These are phyloP conservation scores for Lampris megalopsis DNA, from an alignment of 2,113 vertebrate species.

Conservation along the genomic window DNA sequence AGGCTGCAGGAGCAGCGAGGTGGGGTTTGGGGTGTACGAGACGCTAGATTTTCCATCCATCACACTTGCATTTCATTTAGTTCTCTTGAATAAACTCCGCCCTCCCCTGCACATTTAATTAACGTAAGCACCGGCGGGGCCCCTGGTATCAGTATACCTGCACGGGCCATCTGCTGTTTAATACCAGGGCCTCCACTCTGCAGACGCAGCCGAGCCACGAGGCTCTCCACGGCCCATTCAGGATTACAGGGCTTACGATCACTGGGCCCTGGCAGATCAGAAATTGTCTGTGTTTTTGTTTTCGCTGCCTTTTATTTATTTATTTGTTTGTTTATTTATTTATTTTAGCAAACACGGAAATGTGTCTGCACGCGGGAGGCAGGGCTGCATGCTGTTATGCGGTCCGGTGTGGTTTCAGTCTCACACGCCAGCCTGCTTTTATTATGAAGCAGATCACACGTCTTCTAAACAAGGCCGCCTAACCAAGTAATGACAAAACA, in stretches of 20 bases:
- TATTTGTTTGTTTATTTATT: conserved; percentile 40
- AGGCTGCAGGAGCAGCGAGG: conserved; percentile 25
- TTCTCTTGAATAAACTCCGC: conserved; percentile 44
- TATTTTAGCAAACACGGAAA: conserved; percentile 1
- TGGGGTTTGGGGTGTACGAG: conserved; percentile 17
- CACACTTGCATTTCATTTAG: conserved; percentile 39
- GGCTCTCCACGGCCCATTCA: conserved; percentile 54
- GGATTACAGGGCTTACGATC: conserved; percentile 47
- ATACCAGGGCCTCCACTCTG: conserved; percentile 61
- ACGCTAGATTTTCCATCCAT: conserved; percentile 40
- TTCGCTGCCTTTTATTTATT: conserved; percentile 47
- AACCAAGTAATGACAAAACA: no score
- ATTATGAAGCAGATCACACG: conserved; percentile 66
- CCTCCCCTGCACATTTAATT: conserved; percentile 62
- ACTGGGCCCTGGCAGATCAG: conserved; percentile 51
- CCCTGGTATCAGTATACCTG: conserved; percentile 54
- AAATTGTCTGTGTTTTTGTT: conserved; percentile 49
- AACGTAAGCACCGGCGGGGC: conserved; percentile 53
- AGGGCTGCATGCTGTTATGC: conserved; percentile 17
- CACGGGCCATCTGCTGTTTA: conserved; percentile 61
- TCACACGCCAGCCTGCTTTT: conserved; percentile 47
- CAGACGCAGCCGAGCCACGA: conserved; percentile 29
- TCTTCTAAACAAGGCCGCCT: conserved; percentile 49
- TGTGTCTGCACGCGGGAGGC: conserved; percentile 28
- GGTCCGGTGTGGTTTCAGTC: conserved; percentile 36